phyloP scores from a whole-genome alignment of 2,797 vertebrate genomes.

The Hydrocynus forskahlii region DNA sequence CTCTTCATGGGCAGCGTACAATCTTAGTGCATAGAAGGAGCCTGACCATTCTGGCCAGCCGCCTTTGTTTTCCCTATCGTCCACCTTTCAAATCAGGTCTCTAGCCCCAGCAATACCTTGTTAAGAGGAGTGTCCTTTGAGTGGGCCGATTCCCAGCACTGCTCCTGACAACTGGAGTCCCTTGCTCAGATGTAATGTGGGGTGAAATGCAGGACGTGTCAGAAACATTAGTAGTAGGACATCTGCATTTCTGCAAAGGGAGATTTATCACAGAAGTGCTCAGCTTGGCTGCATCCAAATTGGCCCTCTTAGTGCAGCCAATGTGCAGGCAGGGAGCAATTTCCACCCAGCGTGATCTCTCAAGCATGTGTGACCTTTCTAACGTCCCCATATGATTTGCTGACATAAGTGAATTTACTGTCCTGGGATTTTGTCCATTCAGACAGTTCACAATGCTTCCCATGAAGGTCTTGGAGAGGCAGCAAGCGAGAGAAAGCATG shows the following conservation, averaged over 20 bases:
- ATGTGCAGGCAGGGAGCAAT: slow-evolving; percentile 18
- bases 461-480: slow-evolving; percentile 4
- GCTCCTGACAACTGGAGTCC: not conserved
- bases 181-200: slow-evolving; percentile 20
- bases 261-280: slow-evolving; percentile 24
- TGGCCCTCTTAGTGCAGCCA: slow-evolving; percentile 12
- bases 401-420: slow-evolving; percentile 37
- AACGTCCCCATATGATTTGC: slow-evolving; percentile 20
- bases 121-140: not conserved
- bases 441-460: not conserved
- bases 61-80: not conserved
- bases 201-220: slow-evolving; percentile 21
- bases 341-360: slow-evolving; percentile 38
- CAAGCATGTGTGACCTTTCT: slow-evolving; percentile 48
- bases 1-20: too few relatives aligned
- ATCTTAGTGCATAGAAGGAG: not conserved
- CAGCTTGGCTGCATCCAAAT: slow-evolving; percentile 33
- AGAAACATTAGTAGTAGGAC: slow-evolving; percentile 6
- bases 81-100: not conserved
- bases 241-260: not conserved
- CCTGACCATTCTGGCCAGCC: not conserved
- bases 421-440: slow-evolving; percentile 24
- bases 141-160: not conserved
- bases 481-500: not conserved
- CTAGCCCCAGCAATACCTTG: not conserved